Conservation (phyloP, 2,797 vertebrate genomes). For the Siniperca obscura region DNA sequence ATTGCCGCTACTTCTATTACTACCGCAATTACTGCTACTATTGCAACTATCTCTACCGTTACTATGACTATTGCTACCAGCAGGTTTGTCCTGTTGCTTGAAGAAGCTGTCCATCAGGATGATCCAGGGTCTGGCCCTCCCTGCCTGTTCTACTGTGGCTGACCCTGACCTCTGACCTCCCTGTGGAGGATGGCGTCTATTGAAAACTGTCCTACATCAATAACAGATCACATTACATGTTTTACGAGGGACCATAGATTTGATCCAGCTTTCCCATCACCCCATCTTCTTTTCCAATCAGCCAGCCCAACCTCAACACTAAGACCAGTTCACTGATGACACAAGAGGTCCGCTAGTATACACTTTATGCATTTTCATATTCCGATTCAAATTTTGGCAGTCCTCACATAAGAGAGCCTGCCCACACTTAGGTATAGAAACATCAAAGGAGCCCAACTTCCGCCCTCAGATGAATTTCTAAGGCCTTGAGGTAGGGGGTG, state of each 20-base stretch:
- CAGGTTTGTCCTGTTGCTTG: constrained; percentile 18
- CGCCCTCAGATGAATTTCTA: constrained; percentile 57
- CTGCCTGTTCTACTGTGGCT: not conserved
- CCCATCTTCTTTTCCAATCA: constrained; percentile 1
- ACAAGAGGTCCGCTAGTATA: not conserved
- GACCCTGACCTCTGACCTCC: constrained; percentile 55
- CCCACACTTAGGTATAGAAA: constrained; percentile 58
- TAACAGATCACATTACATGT: constrained; percentile 53
- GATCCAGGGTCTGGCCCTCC: not conserved
- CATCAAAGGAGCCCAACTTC: constrained; percentile 59
- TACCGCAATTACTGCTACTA: not conserved
- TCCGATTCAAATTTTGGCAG: constrained; percentile 49
- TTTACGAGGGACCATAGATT: constrained; percentile 30
- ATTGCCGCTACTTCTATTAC: not conserved
- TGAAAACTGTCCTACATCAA: constrained; percentile 44
- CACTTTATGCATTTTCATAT: constrained; percentile 49
- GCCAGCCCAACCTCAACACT: not conserved
- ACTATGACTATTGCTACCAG: no score
- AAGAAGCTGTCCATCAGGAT: constrained; percentile 22
- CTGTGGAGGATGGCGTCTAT: constrained; percentile 15
- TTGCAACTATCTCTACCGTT: not conserved
- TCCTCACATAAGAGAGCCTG: constrained; percentile 42
- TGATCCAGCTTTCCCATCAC: not conserved
- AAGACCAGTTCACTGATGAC: constrained; percentile 1
- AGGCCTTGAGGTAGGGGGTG: constrained; percentile 21